phyloP scores from a whole-genome alignment of 2,797 vertebrate genomes.

The Remorina albescens region DNA sequence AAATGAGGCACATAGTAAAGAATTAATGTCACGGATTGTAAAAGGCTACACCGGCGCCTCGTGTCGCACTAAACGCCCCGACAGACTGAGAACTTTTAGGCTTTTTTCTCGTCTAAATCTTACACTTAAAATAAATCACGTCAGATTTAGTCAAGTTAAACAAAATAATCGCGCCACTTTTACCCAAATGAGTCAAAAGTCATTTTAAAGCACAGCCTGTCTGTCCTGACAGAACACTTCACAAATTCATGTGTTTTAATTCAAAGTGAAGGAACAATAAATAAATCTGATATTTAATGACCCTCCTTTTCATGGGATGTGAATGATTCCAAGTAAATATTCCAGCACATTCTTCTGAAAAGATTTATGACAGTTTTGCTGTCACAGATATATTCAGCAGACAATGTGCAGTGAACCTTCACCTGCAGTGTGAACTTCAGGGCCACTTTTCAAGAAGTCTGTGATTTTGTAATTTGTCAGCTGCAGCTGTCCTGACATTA shows the following conservation, averaged over 20 bases:
- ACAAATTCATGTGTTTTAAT: background rate
- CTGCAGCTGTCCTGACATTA: background rate
- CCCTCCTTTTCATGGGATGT: background rate
- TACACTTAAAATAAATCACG: constrained; percentile 26
- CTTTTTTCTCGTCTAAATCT: constrained; percentile 18
- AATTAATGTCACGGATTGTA: constrained; percentile 73
- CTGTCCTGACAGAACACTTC: background rate
- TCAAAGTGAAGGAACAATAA: background rate
- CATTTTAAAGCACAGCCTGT: background rate
- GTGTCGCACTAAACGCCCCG: constrained; percentile 42
- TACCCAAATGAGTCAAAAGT: background rate
- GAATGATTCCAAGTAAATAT: background rate
- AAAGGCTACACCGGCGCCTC: constrained; percentile 60
- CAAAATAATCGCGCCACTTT: background rate
- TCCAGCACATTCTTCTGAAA: background rate
- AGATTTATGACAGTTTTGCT: background rate
- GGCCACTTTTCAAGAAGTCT: background rate
- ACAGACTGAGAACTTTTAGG: constrained; percentile 19
- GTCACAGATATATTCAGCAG: background rate
- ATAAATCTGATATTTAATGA: background rate
- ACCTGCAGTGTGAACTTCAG: background rate
- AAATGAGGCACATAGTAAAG: constrained; percentile 71
- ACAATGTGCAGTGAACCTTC: background rate
- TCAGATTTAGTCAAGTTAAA: constrained; percentile 3
- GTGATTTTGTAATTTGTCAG: background rate